phyloP scores from a whole-genome alignment of 2,113 vertebrate genomes.

The Neofelis nebulosa region DNA sequence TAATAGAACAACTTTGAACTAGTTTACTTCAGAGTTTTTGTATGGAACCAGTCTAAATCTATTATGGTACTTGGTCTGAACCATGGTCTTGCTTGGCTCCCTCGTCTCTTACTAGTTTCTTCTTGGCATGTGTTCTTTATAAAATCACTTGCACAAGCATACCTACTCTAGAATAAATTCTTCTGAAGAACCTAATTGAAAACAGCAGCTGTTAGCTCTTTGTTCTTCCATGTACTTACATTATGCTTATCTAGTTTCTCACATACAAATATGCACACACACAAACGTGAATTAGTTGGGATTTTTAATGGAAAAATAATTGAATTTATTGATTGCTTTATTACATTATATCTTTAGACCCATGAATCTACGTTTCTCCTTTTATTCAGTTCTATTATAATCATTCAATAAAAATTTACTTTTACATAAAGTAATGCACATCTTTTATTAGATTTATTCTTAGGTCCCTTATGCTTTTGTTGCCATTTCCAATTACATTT shows the following conservation, averaged over 20 bases:
- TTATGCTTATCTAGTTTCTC: not conserved
- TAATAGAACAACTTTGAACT: not conserved
- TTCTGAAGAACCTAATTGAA: not conserved
- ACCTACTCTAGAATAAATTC: not conserved
- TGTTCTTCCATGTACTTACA: not conserved
- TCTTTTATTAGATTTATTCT: not conserved
- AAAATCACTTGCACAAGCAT: not conserved
- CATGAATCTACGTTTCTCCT: not conserved
- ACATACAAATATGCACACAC: not conserved
- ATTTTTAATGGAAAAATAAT: not conserved
- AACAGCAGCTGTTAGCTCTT: not conserved
- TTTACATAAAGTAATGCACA: not conserved
- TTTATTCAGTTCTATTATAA: not conserved
- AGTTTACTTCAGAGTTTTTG: not conserved
- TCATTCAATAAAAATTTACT: not conserved
- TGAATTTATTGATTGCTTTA: not conserved
- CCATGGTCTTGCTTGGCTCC: not conserved
- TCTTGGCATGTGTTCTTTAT: not conserved
- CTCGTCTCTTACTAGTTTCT: not conserved
- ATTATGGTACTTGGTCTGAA: not conserved
- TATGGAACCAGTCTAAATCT: not conserved
- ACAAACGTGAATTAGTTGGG: not conserved
- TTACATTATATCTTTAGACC: not conserved
- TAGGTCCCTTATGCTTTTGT: not conserved
- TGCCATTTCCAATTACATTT: not conserved